Evolutionary conservation across 2,797 vertebrate species (phyloP), one percentile per base, ranked within the genome.

Genomic region (Psittacula echo): DNA sequence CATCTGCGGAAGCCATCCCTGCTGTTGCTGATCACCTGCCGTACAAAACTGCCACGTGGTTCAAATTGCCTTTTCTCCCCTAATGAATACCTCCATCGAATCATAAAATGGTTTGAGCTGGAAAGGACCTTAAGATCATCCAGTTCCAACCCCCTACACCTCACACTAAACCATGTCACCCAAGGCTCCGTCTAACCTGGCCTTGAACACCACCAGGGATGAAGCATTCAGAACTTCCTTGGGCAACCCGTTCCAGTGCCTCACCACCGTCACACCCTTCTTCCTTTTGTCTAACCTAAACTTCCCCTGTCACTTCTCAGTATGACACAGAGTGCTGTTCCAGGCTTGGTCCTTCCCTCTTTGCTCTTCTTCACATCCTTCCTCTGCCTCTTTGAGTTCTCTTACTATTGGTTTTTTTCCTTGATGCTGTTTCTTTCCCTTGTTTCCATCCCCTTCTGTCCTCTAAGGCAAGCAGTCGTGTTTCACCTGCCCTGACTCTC

Each of bases 21-120:
- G 42, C 58, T 15, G 2, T 7, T 41, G 17, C 62, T 62, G 66
- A 78, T 10, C 22, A n/a, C 15, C 18, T 26, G 26, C 7, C 7
- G 0, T 17, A 13, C 19, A 72, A 45, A 90, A 34, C 10, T 17
- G 5, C 44, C 12, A 2, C 0, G 1, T 8, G 13, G 16, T 61
- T 85, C 45, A 19, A 27, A 37, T 5, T 11, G 1, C 24, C 18
- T 51, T 54, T 8, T 74, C 6, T 39, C 11, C 39, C 60, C 45
- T 2, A 3, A 23, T 41, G 34, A 8, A 8, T 32, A 23, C 2
- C n/a, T 83, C 26, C 51, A 21, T 54, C 82, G 56, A 58, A 58
- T 58, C n/a, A 58, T 11, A 34, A 15, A 34, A 24, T 58, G 22
- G 22, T 34, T 58, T 11, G n/a, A 7, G 56, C 24, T 58, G 22